Percentiles rank a stretch among this genome's conserved stretches.
Evolutionary conservation across 2,113 vertebrate genomes (phyloP).

Genomic region (Epinephelus fuscoguttatus): DNA sequence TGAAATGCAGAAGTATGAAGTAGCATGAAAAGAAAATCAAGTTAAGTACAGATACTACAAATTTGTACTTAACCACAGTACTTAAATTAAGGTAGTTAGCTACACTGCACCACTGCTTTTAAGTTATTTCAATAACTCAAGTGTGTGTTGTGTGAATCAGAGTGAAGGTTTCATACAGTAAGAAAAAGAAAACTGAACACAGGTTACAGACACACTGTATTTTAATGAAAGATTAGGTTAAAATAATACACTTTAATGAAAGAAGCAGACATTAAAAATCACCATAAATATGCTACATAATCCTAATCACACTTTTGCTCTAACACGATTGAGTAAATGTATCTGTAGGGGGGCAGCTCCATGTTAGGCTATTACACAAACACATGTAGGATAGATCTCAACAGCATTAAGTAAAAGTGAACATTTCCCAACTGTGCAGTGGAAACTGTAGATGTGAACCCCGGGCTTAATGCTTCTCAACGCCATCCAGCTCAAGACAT

Average conservation of each 20-base stretch:
- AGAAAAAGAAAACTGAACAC: background rate
- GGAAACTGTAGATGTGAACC: slow-evolving; percentile 61
- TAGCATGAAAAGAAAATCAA: background rate
- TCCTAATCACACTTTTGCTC: slow-evolving; percentile 70
- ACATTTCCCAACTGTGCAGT: slow-evolving; percentile 64
- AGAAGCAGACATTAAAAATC: slow-evolving; percentile 76
- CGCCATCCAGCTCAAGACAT: slow-evolving; percentile 28
- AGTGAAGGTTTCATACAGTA: background rate
- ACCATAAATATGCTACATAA: slow-evolving; percentile 82
- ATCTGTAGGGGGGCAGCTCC: slow-evolving; percentile 64
- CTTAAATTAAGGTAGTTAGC: no score
- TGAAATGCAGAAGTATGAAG: no score
- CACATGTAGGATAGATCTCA: slow-evolving; percentile 64
- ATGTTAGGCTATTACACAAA: slow-evolving; percentile 68
- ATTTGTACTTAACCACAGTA: no score
- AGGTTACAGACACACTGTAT: slow-evolving; percentile 58
- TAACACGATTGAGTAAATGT: slow-evolving; percentile 72
- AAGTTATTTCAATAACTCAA: background rate
- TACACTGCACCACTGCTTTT: background rate
- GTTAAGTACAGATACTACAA: no score
- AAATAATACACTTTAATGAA: slow-evolving; percentile 83
- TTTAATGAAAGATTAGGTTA: slow-evolving; percentile 81
- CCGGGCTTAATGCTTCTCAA: background rate
- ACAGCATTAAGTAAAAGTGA: slow-evolving; percentile 58
- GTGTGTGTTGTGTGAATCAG: background rate